A percentile compares a stretch with the other conserved stretches of the same genome.
Conservation (phyloP, 2,888 invertebrate species). For the Megalurothrips usitatus region DNA sequence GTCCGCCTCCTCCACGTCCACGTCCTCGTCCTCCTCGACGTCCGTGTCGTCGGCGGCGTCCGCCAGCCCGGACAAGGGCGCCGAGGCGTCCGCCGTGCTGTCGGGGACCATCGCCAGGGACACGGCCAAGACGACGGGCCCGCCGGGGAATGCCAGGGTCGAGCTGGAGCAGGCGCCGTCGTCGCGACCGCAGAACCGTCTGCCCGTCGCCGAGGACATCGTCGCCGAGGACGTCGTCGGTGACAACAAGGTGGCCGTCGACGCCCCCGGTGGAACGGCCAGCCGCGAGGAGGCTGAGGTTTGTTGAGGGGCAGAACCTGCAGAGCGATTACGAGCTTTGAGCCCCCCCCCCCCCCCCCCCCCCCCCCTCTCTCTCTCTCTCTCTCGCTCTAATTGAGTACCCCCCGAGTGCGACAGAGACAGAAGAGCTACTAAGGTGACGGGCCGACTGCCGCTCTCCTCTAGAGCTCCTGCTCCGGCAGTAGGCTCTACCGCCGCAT, state of each 20-base stretch:
- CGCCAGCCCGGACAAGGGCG: neutral
- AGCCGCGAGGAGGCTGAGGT: neutral
- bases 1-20: neutral
- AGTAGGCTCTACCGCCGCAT: too few species aligned
- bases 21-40: neutral
- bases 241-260: neutral
- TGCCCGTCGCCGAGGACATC: conserved; percentile 18
- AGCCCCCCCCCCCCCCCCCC: too few species aligned
- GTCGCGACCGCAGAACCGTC: neutral
- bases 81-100: conserved; percentile 6
- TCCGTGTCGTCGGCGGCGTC: neutral
- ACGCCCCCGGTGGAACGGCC: neutral
- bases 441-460: too few species aligned
- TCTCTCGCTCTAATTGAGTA: too few species aligned
- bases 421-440: too few species aligned
- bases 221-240: neutral
- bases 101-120: conserved; percentile 6
- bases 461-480: too few species aligned
- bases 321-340: too few species aligned
- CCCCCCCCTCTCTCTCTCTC: too few species aligned
- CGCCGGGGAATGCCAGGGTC: neutral
- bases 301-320: too few species aligned
- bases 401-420: too few species aligned
- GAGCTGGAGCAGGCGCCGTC: neutral
- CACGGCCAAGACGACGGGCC: neutral